Base-by-base conservation (phyloP, 23 tunicate genomes). In the Diplosoma virens region DNA sequence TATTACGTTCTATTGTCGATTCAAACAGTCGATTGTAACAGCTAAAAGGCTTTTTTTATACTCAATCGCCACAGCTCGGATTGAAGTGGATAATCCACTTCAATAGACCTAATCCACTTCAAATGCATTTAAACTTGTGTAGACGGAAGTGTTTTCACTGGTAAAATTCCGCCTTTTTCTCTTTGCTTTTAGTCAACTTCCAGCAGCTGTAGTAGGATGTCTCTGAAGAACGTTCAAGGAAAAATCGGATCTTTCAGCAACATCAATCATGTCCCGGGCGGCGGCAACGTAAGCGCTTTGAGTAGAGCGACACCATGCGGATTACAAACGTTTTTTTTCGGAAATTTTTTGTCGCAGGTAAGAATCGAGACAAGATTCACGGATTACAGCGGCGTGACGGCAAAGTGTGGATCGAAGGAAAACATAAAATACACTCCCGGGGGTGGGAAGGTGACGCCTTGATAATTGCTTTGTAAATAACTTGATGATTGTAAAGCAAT, bases 211-310 rank as follows among this genome's bases (percentile, higher is more conserved):
- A 70, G 59, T 32, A 84, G 77, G 89, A 58, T 82, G 1, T 60
- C 54, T 1, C 53, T 55, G 66, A 77, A 37, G 58, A 78, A 71
- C 41, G 87, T 81, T 0, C 79, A 81, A 33, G 82, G 92, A 29
- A 93, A 81, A 81, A 54, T 86, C 54, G 98, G 98, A 16, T 84
- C 92, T 0, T 25, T 93, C 60, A 65, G 81, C 67, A 93, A 93
- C 68, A 63, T 77, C 33, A 93, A 75, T 16, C 87, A 93, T 63
- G 81, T 86, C 6, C 98, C 98, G 1, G 84, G 93, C 5, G 98
- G 98, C 1, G 98, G 98, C 30, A 93, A 93, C 33, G 93, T 93
- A 47, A 68, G 53, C 2, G n/a, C n/a, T n/a, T n/a, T n/a, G n/a
- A n/a, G n/a, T n/a, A n/a, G n/a, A n/a, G n/a, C n/a, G n/a, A n/a